These are phyloP conservation scores for Actinopyga echinites DNA, from an alignment of 53 echinoderm and acorn worm species.

Conservation along the genomic window DNA sequence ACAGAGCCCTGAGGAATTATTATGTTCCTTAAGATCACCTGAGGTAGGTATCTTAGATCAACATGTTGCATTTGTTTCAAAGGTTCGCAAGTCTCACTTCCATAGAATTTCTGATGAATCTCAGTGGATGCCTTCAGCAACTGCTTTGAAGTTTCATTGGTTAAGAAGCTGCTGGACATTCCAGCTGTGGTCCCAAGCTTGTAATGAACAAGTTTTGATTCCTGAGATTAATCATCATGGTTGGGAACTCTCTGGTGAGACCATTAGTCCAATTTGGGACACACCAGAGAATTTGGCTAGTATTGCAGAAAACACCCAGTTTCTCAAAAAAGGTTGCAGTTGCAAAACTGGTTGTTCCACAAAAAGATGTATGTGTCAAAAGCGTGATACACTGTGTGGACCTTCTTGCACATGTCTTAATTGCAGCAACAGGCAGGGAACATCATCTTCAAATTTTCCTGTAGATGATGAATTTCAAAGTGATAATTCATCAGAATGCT, in stretches of 20 bases:
- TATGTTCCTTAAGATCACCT: not conserved
- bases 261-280: not conserved
- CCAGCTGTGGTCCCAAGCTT: conserved; percentile 23
- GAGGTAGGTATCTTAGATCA: not conserved
- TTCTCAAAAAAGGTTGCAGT: conserved; percentile 25
- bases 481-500: not conserved
- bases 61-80: conserved; percentile 23
- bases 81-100: not conserved
- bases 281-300: not conserved
- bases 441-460: not conserved
- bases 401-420: conserved; percentile 18
- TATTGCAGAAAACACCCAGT: not conserved
- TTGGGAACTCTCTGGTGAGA: not conserved
- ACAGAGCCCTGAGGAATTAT: not conserved
- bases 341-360: conserved; percentile 23
- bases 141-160: conserved; percentile 8
- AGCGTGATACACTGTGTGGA: conserved; percentile 12
- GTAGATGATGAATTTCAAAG: not conserved
- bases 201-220: not conserved
- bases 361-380: conserved; percentile 9
- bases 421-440: not conserved
- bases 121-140: conserved; percentile 32
- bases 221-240: not conserved
- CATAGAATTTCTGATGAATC: conserved; percentile 51
- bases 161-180: not conserved